A percentile compares a stretch with the other conserved stretches of the same genome.
Evolutionary conservation across 2,113 vertebrate genomes (phyloP).

Genomic region (Noturus placidus): DNA sequence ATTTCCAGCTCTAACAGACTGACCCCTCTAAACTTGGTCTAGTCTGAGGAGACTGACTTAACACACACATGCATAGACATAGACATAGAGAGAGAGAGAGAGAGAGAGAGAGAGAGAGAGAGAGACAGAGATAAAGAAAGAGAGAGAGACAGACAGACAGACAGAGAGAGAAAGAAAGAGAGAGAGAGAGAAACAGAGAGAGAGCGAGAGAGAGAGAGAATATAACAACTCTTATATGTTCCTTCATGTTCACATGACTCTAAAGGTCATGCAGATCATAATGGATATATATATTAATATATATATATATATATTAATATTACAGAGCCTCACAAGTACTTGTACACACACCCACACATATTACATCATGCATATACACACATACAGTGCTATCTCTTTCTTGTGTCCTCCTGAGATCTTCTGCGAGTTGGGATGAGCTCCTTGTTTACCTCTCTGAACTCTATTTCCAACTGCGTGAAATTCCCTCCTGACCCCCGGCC

Average conservation of each 20-base stretch:
- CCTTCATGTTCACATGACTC: not conserved
- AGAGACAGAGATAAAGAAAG: not conserved
- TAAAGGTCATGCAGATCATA: not conserved
- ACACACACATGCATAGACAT: not conserved
- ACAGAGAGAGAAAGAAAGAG: not conserved
- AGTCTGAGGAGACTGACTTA: not conserved
- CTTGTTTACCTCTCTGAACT: slow-evolving; percentile 1
- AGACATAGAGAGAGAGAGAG: not conserved
- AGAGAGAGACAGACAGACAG: not conserved
- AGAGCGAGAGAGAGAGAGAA: not conserved
- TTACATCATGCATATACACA: not conserved
- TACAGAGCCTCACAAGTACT: not conserved
- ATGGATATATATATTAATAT: not conserved
- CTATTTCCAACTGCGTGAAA: not conserved
- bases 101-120: not conserved
- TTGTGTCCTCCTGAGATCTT: not conserved
- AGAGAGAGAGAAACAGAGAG: too few species aligned
- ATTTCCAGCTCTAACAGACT: not conserved
- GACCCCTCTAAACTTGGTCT: not conserved
- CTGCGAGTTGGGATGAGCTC: not conserved
- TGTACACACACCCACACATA: slow-evolving; percentile 16
- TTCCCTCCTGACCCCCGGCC: not conserved
- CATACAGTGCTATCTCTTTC: not conserved
- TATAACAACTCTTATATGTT: not conserved
- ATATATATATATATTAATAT: not conserved